These are phyloP conservation scores for Mimachlamys varia DNA, from an alignment of 2,888 invertebrate species.

Conservation along the genomic window DNA sequence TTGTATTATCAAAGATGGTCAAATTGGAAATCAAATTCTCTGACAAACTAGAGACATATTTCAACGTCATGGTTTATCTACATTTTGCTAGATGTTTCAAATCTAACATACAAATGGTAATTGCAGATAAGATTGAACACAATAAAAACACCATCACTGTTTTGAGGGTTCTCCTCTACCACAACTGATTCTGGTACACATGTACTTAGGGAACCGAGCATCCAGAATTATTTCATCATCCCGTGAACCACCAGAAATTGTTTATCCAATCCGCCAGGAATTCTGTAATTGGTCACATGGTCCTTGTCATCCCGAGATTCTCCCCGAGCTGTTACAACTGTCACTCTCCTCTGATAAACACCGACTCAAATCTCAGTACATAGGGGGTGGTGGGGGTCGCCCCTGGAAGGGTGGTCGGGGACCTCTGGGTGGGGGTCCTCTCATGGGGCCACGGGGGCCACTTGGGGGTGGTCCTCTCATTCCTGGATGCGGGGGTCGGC, in stretches of 20 bases:
- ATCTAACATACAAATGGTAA: background rate
- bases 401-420: constrained; percentile 62
- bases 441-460: constrained; percentile 60
- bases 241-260: background rate
- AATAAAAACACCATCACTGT: background rate
- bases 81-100: background rate
- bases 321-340: background rate
- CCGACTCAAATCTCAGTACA: constrained; percentile 17
- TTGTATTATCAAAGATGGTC: too few relatives aligned
- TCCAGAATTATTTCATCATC: background rate
- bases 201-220: background rate
- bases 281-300: background rate
- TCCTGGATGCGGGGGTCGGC: constrained; percentile 72
- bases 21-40: too few relatives aligned
- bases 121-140: background rate
- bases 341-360: background rate
- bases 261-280: background rate
- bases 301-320: constrained; percentile 1
- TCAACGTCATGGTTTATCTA: background rate
- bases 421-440: constrained; percentile 64
- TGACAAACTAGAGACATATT: too few relatives aligned
- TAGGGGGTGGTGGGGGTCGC: constrained; percentile 56
- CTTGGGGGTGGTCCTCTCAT: constrained; percentile 72
- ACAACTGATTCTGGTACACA: background rate
- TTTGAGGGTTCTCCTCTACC: background rate